Base-by-base conservation (phyloP, 2,888 invertebrate genomes). In the Drosophila lacicola region DNA sequence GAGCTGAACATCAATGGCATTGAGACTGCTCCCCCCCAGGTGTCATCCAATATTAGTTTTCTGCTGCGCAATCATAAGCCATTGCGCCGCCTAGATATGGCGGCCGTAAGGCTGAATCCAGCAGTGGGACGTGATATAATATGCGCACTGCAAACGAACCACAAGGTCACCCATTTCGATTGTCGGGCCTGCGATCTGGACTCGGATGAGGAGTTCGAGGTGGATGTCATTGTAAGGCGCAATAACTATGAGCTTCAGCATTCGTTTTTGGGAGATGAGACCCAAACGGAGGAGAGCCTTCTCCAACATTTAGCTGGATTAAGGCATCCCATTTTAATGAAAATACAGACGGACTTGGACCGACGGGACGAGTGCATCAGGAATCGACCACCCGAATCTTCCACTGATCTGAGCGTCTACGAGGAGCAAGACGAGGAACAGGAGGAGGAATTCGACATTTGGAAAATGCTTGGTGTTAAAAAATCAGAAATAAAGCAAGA, bases 111-210 rank as follows among this genome's bases (percentile, higher is more conserved):
- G 0, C 55, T 91, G 21, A 60, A 74, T 2, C 8, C 33, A 0
- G 0, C 0, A 0, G 34, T 64, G 1, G 79, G 80, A 1, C 41
- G 25, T 2, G 62, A 66, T 0, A n/a, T 91, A 1, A 60, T 90
- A 0, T 79, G 80, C 9, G 82, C 81, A 3, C 34, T 91, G 4
- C 37, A 70, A 10, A 25, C 45, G 0, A 91, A 90, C 37, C 34
- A 55, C 2, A 79, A 70, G 13, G 49, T 91, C 0, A 66, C 69
- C 1, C 51, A 83, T 4, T 70, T 91, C 0, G 76, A 90, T 6
- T 89, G 85, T 34, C 82, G 82, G 9, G 89, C 44, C 13, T 91
- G 90, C 65, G 84, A 81, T 0, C 34, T 92, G 41, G 74, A 76
- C 3, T 34, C 54, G 2, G 83, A 91, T 0, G 57, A 83, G 4